Evolutionary conservation across 2,888 invertebrate genomes (phyloP).

Genomic region (Trypoxylon attenuatum): DNA sequence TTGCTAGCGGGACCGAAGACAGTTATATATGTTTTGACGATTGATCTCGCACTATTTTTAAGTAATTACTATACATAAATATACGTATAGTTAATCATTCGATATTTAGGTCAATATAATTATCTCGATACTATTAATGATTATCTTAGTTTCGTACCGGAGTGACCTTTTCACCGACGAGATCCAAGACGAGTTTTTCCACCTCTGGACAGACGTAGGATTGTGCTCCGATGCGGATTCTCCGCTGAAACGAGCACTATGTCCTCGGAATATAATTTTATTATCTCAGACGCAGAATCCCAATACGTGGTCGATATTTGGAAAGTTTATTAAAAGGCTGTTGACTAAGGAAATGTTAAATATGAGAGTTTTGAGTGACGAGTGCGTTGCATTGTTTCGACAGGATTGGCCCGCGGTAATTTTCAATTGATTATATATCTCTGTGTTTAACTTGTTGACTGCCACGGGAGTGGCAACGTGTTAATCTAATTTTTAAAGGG

Average conservation of each 20-base stretch:
- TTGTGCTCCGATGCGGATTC: conserved; percentile 51
- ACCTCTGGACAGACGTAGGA: conserved; percentile 61
- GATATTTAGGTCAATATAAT: too few species aligned
- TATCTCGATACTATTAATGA: not conserved
- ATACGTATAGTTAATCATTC: too few species aligned
- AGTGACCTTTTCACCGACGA: conserved; percentile 56
- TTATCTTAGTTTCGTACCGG: conserved; percentile 59
- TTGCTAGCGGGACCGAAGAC: conserved; percentile 54
- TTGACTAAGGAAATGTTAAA: conserved; percentile 78
- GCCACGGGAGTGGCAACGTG: too few species aligned
- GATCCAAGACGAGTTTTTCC: conserved; percentile 62
- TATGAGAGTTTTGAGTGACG: conserved; percentile 79
- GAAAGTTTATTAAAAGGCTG: conserved; percentile 70
- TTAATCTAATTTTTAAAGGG: too few species aligned
- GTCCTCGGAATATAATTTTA: conserved; percentile 67
- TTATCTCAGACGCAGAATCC: conserved; percentile 54
- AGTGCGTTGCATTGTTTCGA: conserved; percentile 82
- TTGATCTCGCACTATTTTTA: conserved; percentile 67
- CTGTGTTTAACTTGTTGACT: not conserved
- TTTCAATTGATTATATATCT: not conserved
- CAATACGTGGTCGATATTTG: conserved; percentile 59
- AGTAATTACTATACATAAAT: conserved; percentile 61
- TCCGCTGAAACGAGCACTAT: conserved; percentile 62
- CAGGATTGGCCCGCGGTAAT: conserved; percentile 81
- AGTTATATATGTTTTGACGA: conserved; percentile 60